A percentile compares a stretch with the other conserved stretches of the same genome.
Conservation (phyloP, 2,797 vertebrate species). For the Rhinophrynus dorsalis region DNA sequence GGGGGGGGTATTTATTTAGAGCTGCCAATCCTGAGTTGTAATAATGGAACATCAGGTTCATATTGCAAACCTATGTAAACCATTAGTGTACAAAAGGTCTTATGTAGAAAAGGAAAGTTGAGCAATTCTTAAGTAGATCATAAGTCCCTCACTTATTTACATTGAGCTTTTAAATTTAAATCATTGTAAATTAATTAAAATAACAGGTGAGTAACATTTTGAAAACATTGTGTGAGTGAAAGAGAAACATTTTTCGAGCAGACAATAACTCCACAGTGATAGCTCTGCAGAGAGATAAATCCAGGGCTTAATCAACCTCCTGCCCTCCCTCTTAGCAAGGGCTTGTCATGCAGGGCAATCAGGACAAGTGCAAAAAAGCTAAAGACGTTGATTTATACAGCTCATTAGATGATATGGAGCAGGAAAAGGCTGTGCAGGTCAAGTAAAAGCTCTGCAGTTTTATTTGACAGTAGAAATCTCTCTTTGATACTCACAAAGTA, state of each 20-base stretch:
- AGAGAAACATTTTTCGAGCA: background rate
- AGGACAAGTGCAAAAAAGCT: constrained; percentile 33
- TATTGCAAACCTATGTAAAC: too few relatives aligned
- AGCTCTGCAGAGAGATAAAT: constrained; percentile 7
- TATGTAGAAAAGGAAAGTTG: too few relatives aligned
- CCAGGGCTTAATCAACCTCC: constrained; percentile 35
- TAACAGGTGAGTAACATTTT: too few relatives aligned
- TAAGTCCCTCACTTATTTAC: too few relatives aligned
- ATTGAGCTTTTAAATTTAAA: too few relatives aligned
- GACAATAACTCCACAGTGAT: background rate
- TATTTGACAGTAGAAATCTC: background rate
- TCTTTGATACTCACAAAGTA: too few relatives aligned
- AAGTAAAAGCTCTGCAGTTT: constrained; percentile 3
- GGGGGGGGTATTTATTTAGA: too few relatives aligned
- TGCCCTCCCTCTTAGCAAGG: constrained; percentile 37
- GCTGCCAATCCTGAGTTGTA: too few relatives aligned
- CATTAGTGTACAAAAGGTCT: too few relatives aligned
- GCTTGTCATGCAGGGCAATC: constrained; percentile 29
- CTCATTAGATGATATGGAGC: constrained; percentile 30
- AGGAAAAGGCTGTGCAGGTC: background rate
- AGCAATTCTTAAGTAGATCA: too few relatives aligned
- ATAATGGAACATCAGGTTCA: too few relatives aligned
- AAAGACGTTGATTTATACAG: constrained; percentile 22
- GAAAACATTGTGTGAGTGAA: background rate
- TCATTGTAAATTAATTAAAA: too few relatives aligned